Percentiles rank a stretch among this genome's conserved stretches.
Conservation (phyloP, 2,797 vertebrate species). For the Brachyalestes nurse region DNA sequence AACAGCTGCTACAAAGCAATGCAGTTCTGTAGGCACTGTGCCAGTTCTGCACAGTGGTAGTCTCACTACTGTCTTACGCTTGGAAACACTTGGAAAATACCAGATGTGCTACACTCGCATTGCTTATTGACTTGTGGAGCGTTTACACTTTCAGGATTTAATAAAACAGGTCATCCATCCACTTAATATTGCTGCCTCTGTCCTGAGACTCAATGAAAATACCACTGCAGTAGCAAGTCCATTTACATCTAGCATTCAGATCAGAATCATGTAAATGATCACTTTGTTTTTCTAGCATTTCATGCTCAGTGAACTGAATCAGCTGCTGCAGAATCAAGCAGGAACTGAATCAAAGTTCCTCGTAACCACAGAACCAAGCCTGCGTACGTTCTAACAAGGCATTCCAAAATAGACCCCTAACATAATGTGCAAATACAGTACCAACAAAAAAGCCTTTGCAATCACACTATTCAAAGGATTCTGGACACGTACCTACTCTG, state of each 20-base stretch:
- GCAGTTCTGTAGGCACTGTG: neutral
- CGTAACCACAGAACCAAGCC: neutral
- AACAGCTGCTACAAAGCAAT: neutral
- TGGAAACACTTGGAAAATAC: neutral
- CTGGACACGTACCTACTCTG: too few species aligned
- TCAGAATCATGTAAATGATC: neutral
- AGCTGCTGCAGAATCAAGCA: neutral
- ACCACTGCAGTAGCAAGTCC: neutral
- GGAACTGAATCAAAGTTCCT: too few species aligned
- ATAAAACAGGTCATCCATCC: neutral
- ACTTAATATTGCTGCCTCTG: neutral
- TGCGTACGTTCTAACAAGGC: neutral
- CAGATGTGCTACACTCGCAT: neutral
- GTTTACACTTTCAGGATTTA: neutral
- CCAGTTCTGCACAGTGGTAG: neutral
- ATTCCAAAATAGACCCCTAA: neutral
- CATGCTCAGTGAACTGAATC: neutral
- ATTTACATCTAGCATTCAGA: conserved; percentile 8
- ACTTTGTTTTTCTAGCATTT: neutral
- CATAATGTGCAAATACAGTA: neutral
- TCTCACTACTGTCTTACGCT: neutral
- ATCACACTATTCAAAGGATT: neutral
- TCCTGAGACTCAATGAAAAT: neutral
- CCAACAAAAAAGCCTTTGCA: neutral
- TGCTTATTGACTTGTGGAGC: neutral